Conservation (phyloP, 1,140 invertebrate species). For the Trachymyrmex cornetzi region DNA sequence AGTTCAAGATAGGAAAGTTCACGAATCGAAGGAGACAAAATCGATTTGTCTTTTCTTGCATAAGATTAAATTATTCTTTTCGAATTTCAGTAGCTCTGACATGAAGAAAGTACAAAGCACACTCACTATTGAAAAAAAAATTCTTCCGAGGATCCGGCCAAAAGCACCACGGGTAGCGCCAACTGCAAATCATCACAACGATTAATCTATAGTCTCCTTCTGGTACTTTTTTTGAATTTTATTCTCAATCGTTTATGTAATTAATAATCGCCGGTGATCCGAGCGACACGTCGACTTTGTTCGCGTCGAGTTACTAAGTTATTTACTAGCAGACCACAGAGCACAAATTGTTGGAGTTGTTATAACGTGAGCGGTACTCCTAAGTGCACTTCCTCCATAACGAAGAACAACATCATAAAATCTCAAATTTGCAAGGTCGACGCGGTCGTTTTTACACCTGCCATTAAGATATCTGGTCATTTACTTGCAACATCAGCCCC, state of each 20-base stretch:
- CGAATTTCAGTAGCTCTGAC: background rate
- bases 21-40: background rate
- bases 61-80: background rate
- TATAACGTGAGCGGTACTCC: background rate
- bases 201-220: conserved; percentile 8
- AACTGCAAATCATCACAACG: conserved; percentile 64
- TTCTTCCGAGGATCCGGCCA: conserved; percentile 50
- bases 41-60: background rate
- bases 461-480: conserved; percentile 11
- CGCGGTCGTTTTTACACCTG: background rate
- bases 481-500: conserved; percentile 65
- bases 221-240: background rate
- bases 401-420: background rate
- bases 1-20: background rate
- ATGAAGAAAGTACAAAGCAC: background rate
- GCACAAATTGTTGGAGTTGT: background rate
- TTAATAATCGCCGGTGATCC: background rate
- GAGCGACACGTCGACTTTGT: background rate
- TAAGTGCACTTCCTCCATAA: background rate
- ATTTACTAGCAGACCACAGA: background rate
- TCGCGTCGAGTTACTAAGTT: background rate
- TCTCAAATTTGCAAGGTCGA: background rate
- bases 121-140: conserved; percentile 69
- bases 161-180: conserved; percentile 32
- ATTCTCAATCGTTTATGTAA: background rate